Evolutionary conservation across 2,113 vertebrate species (phyloP).

Genomic region (Tyrannus savana): DNA sequence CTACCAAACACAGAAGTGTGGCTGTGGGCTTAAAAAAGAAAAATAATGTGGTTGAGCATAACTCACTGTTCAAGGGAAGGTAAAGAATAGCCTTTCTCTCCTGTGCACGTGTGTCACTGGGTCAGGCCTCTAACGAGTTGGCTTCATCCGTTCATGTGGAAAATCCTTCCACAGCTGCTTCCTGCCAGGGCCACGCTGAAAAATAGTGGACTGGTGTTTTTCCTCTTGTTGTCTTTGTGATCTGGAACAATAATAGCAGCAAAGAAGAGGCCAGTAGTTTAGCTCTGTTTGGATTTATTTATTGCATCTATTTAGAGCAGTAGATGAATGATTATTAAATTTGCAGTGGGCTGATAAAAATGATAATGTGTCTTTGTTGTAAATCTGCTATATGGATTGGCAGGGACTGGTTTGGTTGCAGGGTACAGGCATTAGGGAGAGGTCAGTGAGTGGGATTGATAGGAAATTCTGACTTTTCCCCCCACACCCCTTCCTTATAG

Average conservation of each 20-base stretch:
- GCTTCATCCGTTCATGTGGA: conserved; percentile 27
- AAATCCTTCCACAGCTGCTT: conserved; percentile 66
- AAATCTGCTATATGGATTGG: not conserved
- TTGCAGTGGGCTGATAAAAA: conserved; percentile 1
- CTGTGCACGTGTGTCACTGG: conserved; percentile 33
- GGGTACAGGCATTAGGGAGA: not conserved
- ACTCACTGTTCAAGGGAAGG: not conserved
- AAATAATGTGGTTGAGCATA: not conserved
- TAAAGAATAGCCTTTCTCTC: conserved; percentile 20
- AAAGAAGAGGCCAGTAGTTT: not conserved
- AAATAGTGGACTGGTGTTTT: conserved; percentile 61
- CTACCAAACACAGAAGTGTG: not conserved
- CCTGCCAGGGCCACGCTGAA: conserved; percentile 51
- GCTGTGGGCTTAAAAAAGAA: not conserved
- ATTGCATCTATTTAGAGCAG: not conserved
- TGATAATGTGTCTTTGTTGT: not conserved
- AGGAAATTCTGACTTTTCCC: not conserved
- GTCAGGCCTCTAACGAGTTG: conserved; percentile 47
- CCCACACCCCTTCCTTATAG: not conserved
- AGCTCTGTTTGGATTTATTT: not conserved
- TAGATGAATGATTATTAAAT: not conserved
- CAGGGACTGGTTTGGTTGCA: not conserved
- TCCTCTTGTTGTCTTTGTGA: conserved; percentile 36
- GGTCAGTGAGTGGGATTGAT: not conserved
- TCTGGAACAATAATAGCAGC: not conserved